phyloP scores from a whole-genome alignment of 2,113 vertebrate species.

The Gambusia affinis region DNA sequence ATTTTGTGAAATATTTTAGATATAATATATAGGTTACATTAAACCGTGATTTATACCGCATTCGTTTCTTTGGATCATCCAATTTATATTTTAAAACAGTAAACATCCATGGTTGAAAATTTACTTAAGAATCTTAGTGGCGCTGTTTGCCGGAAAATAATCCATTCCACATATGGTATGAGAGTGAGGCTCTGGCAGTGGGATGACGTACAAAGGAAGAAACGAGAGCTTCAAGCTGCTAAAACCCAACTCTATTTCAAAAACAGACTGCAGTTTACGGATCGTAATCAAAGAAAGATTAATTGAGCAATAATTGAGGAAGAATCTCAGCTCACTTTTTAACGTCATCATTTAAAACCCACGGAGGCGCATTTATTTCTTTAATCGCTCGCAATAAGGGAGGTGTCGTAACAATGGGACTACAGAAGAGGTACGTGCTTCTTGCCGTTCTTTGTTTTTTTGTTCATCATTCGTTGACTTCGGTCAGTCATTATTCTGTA shows the following conservation, averaged over 20 bases:
- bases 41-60: too few relatives aligned
- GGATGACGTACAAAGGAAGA: not conserved
- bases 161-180: not conserved
- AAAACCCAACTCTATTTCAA: not conserved
- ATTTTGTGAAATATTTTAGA: too few relatives aligned
- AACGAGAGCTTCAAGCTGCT: not conserved
- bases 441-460: not conserved
- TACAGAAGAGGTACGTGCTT: constrained; percentile 11
- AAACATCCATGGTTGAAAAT: too few relatives aligned
- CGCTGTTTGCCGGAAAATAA: constrained; percentile 23
- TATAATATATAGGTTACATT: too few relatives aligned
- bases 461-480: not conserved
- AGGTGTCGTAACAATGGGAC: not conserved
- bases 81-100: too few relatives aligned
- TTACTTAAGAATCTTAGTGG: constrained; percentile 7
- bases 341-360: not conserved
- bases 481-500: constrained; percentile 75
- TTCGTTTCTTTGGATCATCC: too few relatives aligned
- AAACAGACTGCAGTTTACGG: not conserved
- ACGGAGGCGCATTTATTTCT: not conserved
- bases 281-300: not conserved
- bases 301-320: not conserved
- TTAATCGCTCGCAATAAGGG: too few relatives aligned
- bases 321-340: not conserved
- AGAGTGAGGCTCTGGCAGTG: not conserved